Evolutionary conservation across 2,113 vertebrate species (phyloP), one percentile per base, ranked within the genome.

Genomic region (Brachypteracias leptosomus): DNA sequence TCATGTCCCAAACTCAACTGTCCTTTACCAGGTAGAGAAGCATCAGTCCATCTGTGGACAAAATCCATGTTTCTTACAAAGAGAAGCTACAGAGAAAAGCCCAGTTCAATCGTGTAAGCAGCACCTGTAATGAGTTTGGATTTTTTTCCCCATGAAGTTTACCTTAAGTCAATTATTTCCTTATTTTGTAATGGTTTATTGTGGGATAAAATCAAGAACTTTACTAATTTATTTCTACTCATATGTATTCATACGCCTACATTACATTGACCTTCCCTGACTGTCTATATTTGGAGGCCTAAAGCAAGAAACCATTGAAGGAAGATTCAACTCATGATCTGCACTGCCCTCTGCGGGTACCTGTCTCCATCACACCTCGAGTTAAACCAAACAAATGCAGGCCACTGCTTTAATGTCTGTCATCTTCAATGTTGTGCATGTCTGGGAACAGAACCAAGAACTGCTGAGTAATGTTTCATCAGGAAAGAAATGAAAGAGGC

Each of bases 351-450:
- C 42, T 38, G 51, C 47, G 68, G 35, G 33, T 1, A 35, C 28
- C 25, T 6, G 10, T 25, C 5, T 2, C 62, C 65, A 21, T 40
- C 61, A 29, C 70, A 26, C 11, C 71, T 28, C 0, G 0, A 31
- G 8, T 11, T 14, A 18, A 68, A 65, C 0, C 0, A 9, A 35
- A 31, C 57, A 33, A 7, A 42, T 1, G 26, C 21, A 33, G 29
- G 52, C 52, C 1, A 2, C 0, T 18, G 72, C 20, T n/a, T 33
- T 67, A 11, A 24, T 1, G 6, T 16, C 59, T 44, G 15, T 24
- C 33, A n/a, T 10, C 62, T 85, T 42, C 42, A 65, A 16, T 20
- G 29, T 2, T 57, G 38, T 22, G 52, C 66, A 16, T 4, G 4
- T 11, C 57, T 49, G 49, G n/a, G 31, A 88, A 55, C n/a, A 54